Evolutionary conservation across 2,113 vertebrate genomes (phyloP).

Genomic region (Psammodynastes pulverulentus): DNA sequence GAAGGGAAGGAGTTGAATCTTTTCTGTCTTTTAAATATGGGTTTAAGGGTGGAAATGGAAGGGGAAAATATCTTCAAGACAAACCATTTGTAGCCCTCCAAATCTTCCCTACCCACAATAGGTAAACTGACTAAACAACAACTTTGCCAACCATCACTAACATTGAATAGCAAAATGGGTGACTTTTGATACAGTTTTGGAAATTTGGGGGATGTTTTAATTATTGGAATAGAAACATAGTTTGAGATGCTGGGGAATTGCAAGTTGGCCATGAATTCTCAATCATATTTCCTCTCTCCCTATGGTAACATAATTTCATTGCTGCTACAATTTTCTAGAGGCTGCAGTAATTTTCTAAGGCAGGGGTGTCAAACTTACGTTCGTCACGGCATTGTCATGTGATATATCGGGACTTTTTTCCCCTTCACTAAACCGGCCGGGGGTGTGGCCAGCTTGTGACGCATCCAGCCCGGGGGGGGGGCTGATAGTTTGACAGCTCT

Average conservation of each 20-base stretch:
- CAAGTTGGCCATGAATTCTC: not conserved
- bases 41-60: not conserved
- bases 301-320: not conserved
- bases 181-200: not conserved
- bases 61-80: not conserved
- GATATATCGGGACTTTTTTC: too few species aligned
- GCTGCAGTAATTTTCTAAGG: not conserved
- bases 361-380: too few species aligned
- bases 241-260: not conserved
- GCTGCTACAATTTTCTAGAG: not conserved
- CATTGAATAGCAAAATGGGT: not conserved
- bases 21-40: not conserved
- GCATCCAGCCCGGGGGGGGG: too few species aligned
- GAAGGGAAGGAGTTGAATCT: not conserved
- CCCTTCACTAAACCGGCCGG: too few species aligned
- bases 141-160: not conserved
- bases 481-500: too few species aligned
- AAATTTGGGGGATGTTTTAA: not conserved
- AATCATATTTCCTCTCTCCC: not conserved
- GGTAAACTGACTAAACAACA: not conserved
- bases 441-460: too few species aligned
- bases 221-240: not conserved
- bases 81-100: not conserved
- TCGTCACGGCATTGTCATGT: too few species aligned
- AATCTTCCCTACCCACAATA: not conserved